Evolutionary conservation across 2,888 invertebrate genomes (phyloP).

Genomic region (Stenchaetothrips biformis): DNA sequence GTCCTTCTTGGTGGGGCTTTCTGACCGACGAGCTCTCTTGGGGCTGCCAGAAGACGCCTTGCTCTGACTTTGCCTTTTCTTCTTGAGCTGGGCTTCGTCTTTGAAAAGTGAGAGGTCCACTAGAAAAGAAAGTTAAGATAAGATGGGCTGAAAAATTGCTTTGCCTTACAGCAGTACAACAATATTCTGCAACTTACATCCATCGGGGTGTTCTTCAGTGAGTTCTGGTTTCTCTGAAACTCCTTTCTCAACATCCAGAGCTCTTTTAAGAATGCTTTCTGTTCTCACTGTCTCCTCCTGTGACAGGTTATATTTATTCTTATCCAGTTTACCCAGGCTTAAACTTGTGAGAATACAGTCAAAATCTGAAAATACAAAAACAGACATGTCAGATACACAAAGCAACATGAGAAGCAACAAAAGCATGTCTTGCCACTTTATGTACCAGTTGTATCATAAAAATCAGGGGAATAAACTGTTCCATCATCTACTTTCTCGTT

Average conservation of each 20-base stretch:
- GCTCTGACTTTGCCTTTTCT: constrained; percentile 38
- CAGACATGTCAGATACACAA: not conserved
- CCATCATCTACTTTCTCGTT: constrained; percentile 56
- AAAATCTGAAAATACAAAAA: constrained; percentile 53
- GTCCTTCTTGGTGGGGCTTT: constrained; percentile 47
- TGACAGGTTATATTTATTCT: constrained; percentile 65
- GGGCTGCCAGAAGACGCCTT: constrained; percentile 26
- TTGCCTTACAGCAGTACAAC: not conserved
- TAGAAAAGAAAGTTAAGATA: constrained; percentile 45
- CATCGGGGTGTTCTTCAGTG: constrained; percentile 81
- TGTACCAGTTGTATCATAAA: constrained; percentile 78
- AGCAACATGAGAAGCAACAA: not conserved
- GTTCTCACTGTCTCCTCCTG: constrained; percentile 71
- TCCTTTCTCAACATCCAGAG: constrained; percentile 74
- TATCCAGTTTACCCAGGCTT: constrained; percentile 66
- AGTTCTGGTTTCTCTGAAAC: constrained; percentile 58
- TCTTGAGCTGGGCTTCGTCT: constrained; percentile 75
- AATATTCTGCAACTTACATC: constrained; percentile 54
- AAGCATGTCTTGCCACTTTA: not conserved
- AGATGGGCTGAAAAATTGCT: constrained; percentile 26
- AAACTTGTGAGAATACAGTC: constrained; percentile 85
- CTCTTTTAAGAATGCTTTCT: constrained; percentile 75
- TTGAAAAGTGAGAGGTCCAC: constrained; percentile 80
- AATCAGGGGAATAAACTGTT: constrained; percentile 80
- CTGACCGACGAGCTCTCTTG: constrained; percentile 4